Conservation (phyloP, 2,888 invertebrate species). For the Cosmorhoe ocellata region DNA sequence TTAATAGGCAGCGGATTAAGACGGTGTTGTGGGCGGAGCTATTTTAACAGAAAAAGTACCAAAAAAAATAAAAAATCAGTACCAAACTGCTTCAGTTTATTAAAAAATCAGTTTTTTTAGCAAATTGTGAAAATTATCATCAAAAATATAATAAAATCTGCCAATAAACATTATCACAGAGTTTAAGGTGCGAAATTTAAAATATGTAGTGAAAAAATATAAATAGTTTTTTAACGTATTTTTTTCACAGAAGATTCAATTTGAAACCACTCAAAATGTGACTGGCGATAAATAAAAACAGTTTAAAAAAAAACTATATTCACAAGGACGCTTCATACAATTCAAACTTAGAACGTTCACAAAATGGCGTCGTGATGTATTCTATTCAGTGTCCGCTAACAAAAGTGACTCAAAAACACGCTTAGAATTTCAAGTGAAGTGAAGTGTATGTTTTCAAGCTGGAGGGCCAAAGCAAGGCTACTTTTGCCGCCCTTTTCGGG, state of each 20-base stretch:
- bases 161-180: no score
- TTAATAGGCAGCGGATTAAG: neutral
- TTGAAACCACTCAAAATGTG: neutral
- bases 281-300: neutral
- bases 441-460: constrained; percentile 76
- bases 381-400: constrained; percentile 34
- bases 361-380: constrained; percentile 42
- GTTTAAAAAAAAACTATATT: neutral
- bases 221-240: no score
- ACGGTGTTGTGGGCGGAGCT: neutral
- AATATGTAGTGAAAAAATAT: no score
- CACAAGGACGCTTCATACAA: neutral
- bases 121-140: no score
- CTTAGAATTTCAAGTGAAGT: constrained; percentile 42
- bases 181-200: no score
- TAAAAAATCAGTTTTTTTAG: no score
- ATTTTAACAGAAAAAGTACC: no score
- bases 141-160: no score
- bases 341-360: constrained; percentile 12
- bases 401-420: constrained; percentile 35
- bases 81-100: no score
- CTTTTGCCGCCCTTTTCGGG: constrained; percentile 85
- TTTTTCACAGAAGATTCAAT: no score
- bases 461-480: constrained; percentile 85
- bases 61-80: no score